These are phyloP conservation scores for Cotesia typhae DNA, from an alignment of 1,140 invertebrate species.

Conservation along the genomic window DNA sequence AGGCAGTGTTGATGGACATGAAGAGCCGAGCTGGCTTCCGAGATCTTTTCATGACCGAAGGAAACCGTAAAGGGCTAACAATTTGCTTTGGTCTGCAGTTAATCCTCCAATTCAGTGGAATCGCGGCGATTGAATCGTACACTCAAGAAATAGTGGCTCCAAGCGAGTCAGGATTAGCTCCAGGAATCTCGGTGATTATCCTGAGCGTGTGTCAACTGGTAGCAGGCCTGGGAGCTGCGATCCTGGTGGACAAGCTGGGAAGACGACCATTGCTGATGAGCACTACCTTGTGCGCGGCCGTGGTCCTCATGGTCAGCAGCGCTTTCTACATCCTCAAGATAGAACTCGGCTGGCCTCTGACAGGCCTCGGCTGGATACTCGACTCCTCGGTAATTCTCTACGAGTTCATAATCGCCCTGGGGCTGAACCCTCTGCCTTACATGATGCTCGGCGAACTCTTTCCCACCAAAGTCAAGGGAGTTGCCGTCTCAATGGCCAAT, in stretches of 20 bases:
- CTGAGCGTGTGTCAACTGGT: conserved; percentile 74
- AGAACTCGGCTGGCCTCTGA: conserved; percentile 54
- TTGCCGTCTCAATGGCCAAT: conserved; percentile 64
- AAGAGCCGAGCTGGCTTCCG: conserved; percentile 53
- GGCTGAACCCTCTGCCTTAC: conserved; percentile 70
- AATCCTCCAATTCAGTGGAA: conserved; percentile 72
- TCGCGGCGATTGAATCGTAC: conserved; percentile 76
- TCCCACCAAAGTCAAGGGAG: conserved; percentile 70
- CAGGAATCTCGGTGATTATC: conserved; percentile 67
- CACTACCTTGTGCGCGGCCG: conserved; percentile 65
- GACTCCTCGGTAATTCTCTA: conserved; percentile 69
- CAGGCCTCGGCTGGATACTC: conserved; percentile 64
- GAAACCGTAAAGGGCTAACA: conserved; percentile 62
- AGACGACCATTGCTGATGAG: conserved; percentile 67
- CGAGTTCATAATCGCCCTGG: conserved; percentile 68
- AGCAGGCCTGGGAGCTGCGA: conserved; percentile 66
- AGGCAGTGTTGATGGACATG: conserved; percentile 53
- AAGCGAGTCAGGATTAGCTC: conserved; percentile 63
- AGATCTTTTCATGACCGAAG: conserved; percentile 60
- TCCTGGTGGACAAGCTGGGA: conserved; percentile 69
- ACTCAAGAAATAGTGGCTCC: conserved; percentile 71
- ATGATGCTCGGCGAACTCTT: conserved; percentile 73
- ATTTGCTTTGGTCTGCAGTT: conserved; percentile 70
- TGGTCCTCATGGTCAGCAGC: conserved; percentile 59
- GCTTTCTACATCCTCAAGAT: conserved; percentile 66